Evolutionary conservation across 2,797 vertebrate species (phyloP), one percentile per base, ranked within the genome.

Genomic region (Girardinus metallicus): DNA sequence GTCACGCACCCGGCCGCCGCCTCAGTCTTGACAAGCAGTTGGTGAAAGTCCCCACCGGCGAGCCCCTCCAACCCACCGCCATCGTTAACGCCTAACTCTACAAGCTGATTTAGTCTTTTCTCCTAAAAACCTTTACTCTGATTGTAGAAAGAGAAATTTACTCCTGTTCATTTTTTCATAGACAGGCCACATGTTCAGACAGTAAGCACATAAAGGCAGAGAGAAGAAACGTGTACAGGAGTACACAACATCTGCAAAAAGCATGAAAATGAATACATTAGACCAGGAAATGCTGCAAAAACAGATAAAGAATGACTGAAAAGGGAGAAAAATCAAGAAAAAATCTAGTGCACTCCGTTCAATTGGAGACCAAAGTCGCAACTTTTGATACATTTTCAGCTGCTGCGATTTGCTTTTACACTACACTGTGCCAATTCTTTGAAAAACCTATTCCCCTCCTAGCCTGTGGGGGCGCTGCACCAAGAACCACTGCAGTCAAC

Each of bases 21-120:
- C 75, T 75, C 62, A 13, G 44, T 74, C 79, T 82, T 94, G 91
- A 94, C 92, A 90, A 89, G 89, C 82, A 39, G 73, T 76, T 49
- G 87, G 82, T 86, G 85, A 83, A 92, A 89, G 85, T 60, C 85
- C 88, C 88, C 88, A 8, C 74, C 89, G 34, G 68, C 80, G 49
- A 6, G 15, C 73, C 68, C 47, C 29, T 39, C 4, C 13, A 11
- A 31, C 26, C 68, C 60, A 51, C 11, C 75, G 7, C 26, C 71
- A 86, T 88, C 86, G 86, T 89, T 84, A 90, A 77, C 84, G 84
- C 79, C 85, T 85, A 77, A 80, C 88, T 90, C 82, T 68, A 78
- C 44, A 84, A 74, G 80, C 82, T 79, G 76, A 75, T 53, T 74
- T 57, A 15, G 0, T 84, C 72, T 18, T 47, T 12, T 60, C 46